phyloP scores from a whole-genome alignment of 2,797 vertebrate genomes.

The Oreochromis mossambicus region DNA sequence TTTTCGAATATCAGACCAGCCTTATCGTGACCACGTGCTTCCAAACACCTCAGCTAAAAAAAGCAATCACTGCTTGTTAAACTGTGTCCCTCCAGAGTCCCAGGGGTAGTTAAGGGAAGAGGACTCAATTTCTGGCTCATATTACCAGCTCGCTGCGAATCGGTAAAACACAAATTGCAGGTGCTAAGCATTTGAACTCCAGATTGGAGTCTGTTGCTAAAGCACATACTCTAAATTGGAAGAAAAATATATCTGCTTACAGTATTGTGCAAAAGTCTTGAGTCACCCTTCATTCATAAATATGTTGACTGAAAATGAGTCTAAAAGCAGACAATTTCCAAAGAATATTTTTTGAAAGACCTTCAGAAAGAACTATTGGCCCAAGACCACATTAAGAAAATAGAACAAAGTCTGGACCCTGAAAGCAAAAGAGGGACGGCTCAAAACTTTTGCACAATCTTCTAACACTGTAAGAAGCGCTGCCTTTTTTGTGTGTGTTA shows the following conservation, averaged over 20 bases:
- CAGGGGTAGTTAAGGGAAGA: not conserved
- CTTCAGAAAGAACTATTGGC: not conserved
- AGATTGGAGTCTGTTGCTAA: not conserved
- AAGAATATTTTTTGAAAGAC: not conserved
- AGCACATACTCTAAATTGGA: not conserved
- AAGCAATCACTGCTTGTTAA: conserved; percentile 34
- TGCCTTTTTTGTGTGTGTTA: not conserved
- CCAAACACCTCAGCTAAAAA: conserved; percentile 42
- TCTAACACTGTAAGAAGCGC: not conserved
- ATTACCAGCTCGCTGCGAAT: not conserved
- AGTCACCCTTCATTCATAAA: not conserved
- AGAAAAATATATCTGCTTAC: not conserved
- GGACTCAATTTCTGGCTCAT: conserved; percentile 8
- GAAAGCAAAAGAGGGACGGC: not conserved
- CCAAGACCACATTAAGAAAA: not conserved
- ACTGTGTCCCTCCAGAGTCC: not conserved
- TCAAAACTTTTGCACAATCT: not conserved
- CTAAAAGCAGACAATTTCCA: not conserved
- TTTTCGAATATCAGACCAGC: not conserved
- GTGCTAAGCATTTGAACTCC: not conserved
- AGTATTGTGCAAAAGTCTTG: not conserved
- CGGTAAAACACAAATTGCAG: not conserved
- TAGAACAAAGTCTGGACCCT: not conserved
- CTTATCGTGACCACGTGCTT: conserved; percentile 15
- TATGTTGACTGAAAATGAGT: not conserved